Base-by-base conservation (phyloP, 2,888 invertebrate species). In the Desoria tigrina region DNA sequence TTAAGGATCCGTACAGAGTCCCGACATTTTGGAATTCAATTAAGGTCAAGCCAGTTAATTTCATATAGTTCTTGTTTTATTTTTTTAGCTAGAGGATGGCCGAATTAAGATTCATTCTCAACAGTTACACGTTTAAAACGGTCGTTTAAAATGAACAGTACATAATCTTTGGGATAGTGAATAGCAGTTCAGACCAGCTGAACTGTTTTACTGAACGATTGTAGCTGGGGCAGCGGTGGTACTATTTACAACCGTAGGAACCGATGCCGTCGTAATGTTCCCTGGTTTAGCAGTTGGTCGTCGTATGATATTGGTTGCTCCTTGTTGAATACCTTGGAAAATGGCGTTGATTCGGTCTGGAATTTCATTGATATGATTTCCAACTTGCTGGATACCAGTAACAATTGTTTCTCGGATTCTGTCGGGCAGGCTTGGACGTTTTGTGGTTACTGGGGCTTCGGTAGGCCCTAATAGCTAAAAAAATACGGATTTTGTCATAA, bases 341-440 rank as follows among this genome's bases (percentile, higher is more conserved):
- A 65, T 62, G n/a, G 61, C 45, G 6, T 24, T n/a, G 9, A 68
- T 56, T 7, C 68, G 32, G 16, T 18, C 42, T 6, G 68, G 68
- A 9, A 55, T 55, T 28, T 55, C 45, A 2, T 61, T 49, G 2
- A 68, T 50, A 26, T 45, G 49, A 16, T 65, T 59, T 39, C 53
- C 50, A 16, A 68, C 58, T 27, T 65, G 61, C 14, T 65, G 45
- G 9, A 68, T 21, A 7, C 27, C 60, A 24, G 53, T 64, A 14
- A 56, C 14, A 14, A 67, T 28, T 2, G 57, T 42, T n/a, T 68
- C 61, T 23, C 65, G 68, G 55, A 68, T 65, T 18, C 68, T n/a
- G 2, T 57, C 16, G 11, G 61, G 65, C 27, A 68, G 53, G 21
- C 27, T 28, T 9, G 68, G 59, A 2, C 55, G 53, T 14, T 27